Evolutionary conservation across 2,113 vertebrate genomes (phyloP), one percentile per base, ranked within the genome.

Genomic region (Manacus vitellinus): DNA sequence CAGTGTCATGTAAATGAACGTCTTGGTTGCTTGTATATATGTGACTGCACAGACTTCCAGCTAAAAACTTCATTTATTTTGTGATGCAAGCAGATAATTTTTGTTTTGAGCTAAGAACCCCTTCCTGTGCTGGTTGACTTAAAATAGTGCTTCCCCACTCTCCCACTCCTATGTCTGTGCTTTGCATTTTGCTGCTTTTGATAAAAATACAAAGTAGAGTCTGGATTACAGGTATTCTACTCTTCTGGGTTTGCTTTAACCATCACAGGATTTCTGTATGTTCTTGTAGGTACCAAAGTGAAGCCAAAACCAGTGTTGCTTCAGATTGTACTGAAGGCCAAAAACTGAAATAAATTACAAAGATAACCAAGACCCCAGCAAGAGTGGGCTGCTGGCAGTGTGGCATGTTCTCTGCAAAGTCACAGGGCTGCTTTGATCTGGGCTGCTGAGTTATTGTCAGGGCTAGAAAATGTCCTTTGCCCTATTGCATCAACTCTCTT

Each of bases 381-480:
- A 25, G 43, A 62, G 46, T 8, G 71, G 41, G 46, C 44, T 72
- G 73, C 71, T 87, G 80, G 66, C 81, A 89, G 79, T 3, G 0
- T 8, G 2, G 18, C 23, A 5, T 14, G 3, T 39, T 76, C 72
- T 67, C 59, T 51, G 56, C 59, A 77, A 28, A 70, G 30, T 25
- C 46, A 47, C 43, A 9, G 14, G 22, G 33, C 46, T 35, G 46
- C 37, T 70, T 37, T 39, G 21, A 39, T 44, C 41, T 3, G 3
- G 25, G 46, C 75, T 83, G 51, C 65, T 94, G 90, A 90, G 47
- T 63, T 94, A 87, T 23, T 87, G 77, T 67, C 71, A 70, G 78
- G 88, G 62, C 37, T 61, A 72, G 84, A 94, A 72, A 66, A 89
- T 59, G 71, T 43, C 84, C 93, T 94, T 92, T 88, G 28, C 78